These are phyloP conservation scores for Hemicordylus capensis DNA, from an alignment of 2,113 vertebrate species.

Conservation along the genomic window DNA sequence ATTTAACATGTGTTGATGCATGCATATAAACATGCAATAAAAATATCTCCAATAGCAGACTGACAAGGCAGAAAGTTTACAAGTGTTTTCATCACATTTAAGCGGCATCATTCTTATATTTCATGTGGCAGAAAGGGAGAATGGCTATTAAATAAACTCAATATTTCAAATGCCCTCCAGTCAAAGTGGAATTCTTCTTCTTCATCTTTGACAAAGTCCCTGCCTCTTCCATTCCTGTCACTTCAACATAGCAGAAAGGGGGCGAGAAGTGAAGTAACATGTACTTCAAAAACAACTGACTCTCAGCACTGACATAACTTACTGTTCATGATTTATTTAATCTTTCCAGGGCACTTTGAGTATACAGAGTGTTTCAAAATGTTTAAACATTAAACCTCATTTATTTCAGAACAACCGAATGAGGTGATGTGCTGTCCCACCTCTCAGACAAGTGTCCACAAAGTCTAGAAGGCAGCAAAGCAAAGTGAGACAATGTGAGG, in stretches of 20 bases:
- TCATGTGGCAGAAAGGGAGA: constrained; percentile 34
- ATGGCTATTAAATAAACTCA: constrained; percentile 16
- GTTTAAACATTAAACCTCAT: too few relatives aligned
- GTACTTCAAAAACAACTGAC: too few relatives aligned
- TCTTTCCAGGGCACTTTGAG: not conserved
- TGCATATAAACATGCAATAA: constrained; percentile 54
- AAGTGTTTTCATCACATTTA: constrained; percentile 6
- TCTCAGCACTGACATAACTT: not conserved
- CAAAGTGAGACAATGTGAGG: too few relatives aligned
- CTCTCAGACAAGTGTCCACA: too few relatives aligned
- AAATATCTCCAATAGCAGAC: constrained; percentile 30
- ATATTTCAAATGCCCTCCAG: constrained; percentile 4
- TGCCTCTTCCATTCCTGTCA: not conserved
- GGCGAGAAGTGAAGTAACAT: too few relatives aligned
- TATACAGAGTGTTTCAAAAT: too few relatives aligned
- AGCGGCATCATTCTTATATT: constrained; percentile 36
- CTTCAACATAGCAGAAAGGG: not conserved
- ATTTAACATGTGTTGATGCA: constrained; percentile 51
- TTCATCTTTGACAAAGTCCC: not conserved
- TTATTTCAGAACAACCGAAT: too few relatives aligned
- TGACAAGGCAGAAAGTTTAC: constrained; percentile 48
- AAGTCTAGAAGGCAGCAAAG: too few relatives aligned
- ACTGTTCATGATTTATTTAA: not conserved
- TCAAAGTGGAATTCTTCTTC: constrained; percentile 2
- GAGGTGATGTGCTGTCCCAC: too few relatives aligned